Evolutionary conservation across 1,140 invertebrate species (phyloP).

Genomic region (Ceratosolen fusciceps): DNA sequence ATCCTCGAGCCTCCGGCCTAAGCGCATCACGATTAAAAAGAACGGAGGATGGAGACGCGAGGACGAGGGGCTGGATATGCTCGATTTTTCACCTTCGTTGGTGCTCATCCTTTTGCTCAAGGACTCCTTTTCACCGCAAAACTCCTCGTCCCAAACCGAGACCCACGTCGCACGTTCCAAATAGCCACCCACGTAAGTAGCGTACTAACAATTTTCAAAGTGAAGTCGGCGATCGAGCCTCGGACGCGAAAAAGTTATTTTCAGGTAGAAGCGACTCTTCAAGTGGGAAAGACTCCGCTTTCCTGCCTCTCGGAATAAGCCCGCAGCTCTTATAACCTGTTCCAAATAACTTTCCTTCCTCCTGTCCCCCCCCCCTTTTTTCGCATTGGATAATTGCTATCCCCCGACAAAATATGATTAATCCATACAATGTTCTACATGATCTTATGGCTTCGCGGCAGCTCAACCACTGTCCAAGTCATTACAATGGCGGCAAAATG

Average conservation of each 20-base stretch:
- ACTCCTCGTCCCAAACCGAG: too few relatives aligned
- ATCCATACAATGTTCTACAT: constrained; percentile 7
- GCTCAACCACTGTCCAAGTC: not conserved
- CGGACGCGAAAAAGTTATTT: too few relatives aligned
- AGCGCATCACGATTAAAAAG: not conserved
- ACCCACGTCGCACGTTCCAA: too few relatives aligned
- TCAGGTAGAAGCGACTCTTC: too few relatives aligned
- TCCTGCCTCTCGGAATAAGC: not conserved
- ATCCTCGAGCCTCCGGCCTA: not conserved
- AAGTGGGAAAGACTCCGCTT: not conserved
- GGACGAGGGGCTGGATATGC: not conserved
- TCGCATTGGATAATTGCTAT: not conserved
- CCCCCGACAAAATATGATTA: not conserved
- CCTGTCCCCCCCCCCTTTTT: too few relatives aligned
- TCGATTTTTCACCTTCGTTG: too few relatives aligned
- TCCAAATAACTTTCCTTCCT: not conserved
- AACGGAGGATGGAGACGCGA: not conserved
- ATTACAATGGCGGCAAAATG: too few relatives aligned
- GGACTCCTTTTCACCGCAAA: too few relatives aligned
- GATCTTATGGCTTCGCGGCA: not conserved
- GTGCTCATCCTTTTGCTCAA: too few relatives aligned
- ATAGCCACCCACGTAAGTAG: too few relatives aligned
- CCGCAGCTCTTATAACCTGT: not conserved
- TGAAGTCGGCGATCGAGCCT: too few relatives aligned
- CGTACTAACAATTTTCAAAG: too few relatives aligned